Base-by-base conservation (phyloP, 2,888 invertebrate species). In the Andrena bucephala region DNA sequence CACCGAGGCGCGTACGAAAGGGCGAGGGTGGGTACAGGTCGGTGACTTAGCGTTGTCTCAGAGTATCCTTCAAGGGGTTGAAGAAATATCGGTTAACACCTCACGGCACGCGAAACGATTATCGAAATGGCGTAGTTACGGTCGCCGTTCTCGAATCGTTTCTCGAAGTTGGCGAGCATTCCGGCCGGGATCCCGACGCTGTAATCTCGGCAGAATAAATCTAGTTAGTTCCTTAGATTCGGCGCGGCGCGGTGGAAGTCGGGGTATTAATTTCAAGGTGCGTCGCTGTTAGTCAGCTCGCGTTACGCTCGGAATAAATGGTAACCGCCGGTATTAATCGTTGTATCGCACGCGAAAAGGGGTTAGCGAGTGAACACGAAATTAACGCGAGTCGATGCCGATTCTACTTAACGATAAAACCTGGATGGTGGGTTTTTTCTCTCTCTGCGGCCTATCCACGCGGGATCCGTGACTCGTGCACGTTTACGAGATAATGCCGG, bases 311-410 rank as follows among this genome's bases (percentile, higher is more conserved):
- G 67, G 54, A 77, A 81, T 73, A 72, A 86, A 86, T 81, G 88
- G 78, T 85, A 78, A 81, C 75, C 72, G 76, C 2, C 42, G 42
- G 66, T 79, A 86, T 87, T 87, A 86, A 88, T 83, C 81, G 79
- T 63, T 63, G 71, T 50, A 71, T 78, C 78, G 77, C 85, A 85
- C 81, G 88, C 87, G 81, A 85, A 79, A 86, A 81, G 75, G 59
- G 57, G 81, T 78, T 81, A 54, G 60, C 79, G 59, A 73, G 71
- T 67, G 81, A 75, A 78, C 59, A 69, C 57, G 78, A 81, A 83
- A 76, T 88, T 78, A 81, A 84, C 69, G 72, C 73, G 82, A 86
- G 75, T 79, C 82, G 62, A 85, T 81, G 85, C 72, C 85, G 86
- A 87, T 87, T 87, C 77, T 80, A 79, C 81, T 75, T 57, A 50